A percentile compares a stretch with the other conserved stretches of the same genome.
Evolutionary conservation across 2,888 invertebrate genomes (phyloP).

Genomic region (Leptothorax acervorum): DNA sequence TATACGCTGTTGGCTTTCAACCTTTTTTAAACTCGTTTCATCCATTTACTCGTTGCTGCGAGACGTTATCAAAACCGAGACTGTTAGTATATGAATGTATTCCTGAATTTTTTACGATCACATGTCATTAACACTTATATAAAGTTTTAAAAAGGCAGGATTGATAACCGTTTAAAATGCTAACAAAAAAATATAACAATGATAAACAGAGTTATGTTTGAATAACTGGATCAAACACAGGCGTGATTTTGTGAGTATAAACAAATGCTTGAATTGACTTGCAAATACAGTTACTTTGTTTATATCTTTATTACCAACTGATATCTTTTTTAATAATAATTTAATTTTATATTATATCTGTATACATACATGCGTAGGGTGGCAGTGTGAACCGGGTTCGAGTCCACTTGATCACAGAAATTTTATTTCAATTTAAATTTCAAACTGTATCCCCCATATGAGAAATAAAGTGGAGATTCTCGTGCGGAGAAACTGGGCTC

Average conservation of each 20-base stretch:
- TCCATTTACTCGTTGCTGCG: conserved; percentile 12
- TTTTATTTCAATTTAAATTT: too few species aligned
- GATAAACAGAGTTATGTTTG: not conserved
- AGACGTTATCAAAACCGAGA: conserved; percentile 5
- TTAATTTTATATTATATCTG: not conserved
- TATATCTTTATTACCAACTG: not conserved
- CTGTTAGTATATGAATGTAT: not conserved
- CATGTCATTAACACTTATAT: not conserved
- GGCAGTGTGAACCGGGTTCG: too few species aligned
- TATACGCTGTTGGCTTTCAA: conserved; percentile 23
- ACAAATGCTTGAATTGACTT: not conserved
- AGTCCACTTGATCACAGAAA: too few species aligned
- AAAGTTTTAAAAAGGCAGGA: not conserved
- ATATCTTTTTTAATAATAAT: conserved; percentile 24
- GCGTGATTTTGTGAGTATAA: not conserved
- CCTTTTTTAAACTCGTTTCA: conserved; percentile 11
- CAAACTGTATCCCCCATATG: too few species aligned
- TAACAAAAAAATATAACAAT: not conserved
- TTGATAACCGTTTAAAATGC: not conserved
- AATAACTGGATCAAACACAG: not conserved
- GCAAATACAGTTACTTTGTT: conserved; percentile 19
- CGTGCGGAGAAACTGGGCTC: too few species aligned
- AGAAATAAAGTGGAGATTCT: too few species aligned
- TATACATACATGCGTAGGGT: not conserved
- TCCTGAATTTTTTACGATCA: not conserved